Conservation (phyloP, 2,797 vertebrate genomes). For the Pelodytes ibericus region DNA sequence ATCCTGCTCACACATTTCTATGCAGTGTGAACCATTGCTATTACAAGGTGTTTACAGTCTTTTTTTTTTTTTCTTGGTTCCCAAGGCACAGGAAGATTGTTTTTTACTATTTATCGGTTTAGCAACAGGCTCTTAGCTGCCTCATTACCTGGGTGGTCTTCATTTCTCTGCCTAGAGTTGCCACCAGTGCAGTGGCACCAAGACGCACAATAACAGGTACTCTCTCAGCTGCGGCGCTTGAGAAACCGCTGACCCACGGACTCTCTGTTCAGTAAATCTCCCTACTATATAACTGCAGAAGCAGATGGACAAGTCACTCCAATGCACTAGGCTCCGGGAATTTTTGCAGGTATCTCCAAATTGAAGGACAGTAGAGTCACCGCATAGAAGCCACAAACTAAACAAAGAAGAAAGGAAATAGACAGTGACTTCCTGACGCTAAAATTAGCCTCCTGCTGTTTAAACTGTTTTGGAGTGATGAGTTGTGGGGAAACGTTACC, state of each 20-base stretch:
- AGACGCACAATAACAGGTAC: background rate
- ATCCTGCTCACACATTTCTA: background rate
- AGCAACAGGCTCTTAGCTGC: background rate
- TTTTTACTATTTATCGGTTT: background rate
- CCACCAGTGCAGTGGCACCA: background rate
- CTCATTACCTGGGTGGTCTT: background rate
- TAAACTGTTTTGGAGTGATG: conserved; percentile 37
- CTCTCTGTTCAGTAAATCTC: no score
- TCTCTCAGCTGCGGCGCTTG: no score
- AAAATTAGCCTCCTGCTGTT: conserved; percentile 49
- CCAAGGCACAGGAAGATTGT: conserved; percentile 14
- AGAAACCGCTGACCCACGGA: no score
- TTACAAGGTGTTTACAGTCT: conserved; percentile 21
- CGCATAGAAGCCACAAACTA: background rate
- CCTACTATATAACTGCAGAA: no score
- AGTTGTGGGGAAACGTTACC: conserved; percentile 20
- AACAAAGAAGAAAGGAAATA: conserved; percentile 30
- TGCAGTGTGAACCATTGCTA: conserved; percentile 22
- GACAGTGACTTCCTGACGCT: conserved; percentile 22
- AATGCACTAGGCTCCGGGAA: no score
- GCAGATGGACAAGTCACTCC: no score
- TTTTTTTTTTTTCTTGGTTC: conserved; percentile 29
- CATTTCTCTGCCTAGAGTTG: no score
- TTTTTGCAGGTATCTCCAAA: background rate
- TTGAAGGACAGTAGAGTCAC: background rate